Percentiles rank a stretch among this genome's conserved stretches.
Evolutionary conservation across 2,797 vertebrate species (phyloP).

Genomic region (Danio aesculapii): DNA sequence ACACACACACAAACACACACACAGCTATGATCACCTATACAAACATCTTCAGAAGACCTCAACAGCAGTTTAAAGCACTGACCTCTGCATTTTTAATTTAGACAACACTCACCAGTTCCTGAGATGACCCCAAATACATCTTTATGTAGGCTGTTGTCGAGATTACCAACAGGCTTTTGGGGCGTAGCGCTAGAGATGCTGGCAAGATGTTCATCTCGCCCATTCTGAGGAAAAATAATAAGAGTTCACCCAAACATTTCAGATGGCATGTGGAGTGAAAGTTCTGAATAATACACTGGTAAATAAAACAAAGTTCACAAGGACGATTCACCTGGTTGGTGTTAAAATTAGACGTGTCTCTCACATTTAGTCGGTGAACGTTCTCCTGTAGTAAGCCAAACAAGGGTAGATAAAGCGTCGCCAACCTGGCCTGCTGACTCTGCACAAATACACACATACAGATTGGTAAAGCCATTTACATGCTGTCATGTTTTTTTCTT

Average conservation of each 20-base stretch:
- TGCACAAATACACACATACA: conserved; percentile 66
- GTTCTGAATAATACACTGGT: not conserved
- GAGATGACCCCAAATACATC: conserved; percentile 96
- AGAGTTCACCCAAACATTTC: not conserved
- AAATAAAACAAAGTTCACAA: conserved; percentile 57
- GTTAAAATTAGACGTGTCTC: conserved; percentile 83
- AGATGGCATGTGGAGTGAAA: not conserved
- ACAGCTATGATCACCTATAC: no score
- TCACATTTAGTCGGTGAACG: conserved; percentile 89
- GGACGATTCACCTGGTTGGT: conserved; percentile 81
- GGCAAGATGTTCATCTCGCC: conserved; percentile 84
- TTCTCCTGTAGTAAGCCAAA: conserved; percentile 98
- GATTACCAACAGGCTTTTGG: conserved; percentile 84
- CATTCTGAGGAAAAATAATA: conserved; percentile 72
- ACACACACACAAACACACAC: no score
- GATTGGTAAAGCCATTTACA: not conserved
- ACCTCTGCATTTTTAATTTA: conserved; percentile 2
- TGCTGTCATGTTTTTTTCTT: no score
- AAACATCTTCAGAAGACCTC: not conserved
- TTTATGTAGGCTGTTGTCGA: conserved; percentile 92
- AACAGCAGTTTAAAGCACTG: not conserved
- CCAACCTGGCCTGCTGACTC: conserved; percentile 94
- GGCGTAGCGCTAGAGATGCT: conserved; percentile 83
- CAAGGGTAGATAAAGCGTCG: conserved; percentile 94
- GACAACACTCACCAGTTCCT: conserved; percentile 84